phyloP scores from a whole-genome alignment of 2,113 vertebrate genomes.

The Mustelus asterias region DNA sequence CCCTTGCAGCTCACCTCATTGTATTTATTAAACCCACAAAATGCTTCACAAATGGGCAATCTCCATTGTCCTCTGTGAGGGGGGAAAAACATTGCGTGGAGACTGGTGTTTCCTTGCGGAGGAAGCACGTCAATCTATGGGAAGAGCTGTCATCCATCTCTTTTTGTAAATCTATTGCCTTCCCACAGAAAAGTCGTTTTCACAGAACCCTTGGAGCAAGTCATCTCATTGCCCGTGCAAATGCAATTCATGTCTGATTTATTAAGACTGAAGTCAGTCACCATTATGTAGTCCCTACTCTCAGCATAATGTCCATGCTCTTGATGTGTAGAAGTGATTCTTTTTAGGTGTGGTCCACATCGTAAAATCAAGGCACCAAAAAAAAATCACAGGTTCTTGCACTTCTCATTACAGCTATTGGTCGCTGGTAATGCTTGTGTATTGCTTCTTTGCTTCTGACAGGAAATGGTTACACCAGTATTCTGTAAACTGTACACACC shows the following conservation, averaged over 20 bases:
- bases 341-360: not conserved
- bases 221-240: not conserved
- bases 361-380: not conserved
- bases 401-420: not conserved
- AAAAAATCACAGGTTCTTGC: not conserved
- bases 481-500: not conserved
- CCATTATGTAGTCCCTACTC: not conserved
- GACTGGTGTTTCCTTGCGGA: not conserved
- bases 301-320: not conserved
- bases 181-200: not conserved
- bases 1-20: not conserved
- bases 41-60: not conserved
- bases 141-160: not conserved
- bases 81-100: not conserved
- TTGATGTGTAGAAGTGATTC: not conserved
- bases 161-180: not conserved
- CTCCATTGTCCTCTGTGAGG: not conserved
- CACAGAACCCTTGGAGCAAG: not conserved
- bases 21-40: not conserved
- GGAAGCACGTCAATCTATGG: not conserved
- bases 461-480: slow-evolving; percentile 17
- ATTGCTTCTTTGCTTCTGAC: slow-evolving; percentile 19
- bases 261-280: not conserved
- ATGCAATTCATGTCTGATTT: no score
- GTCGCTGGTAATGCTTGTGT: not conserved